These are phyloP conservation scores for Xanthia icteritia DNA, from an alignment of 2,888 invertebrate species.

Conservation along the genomic window DNA sequence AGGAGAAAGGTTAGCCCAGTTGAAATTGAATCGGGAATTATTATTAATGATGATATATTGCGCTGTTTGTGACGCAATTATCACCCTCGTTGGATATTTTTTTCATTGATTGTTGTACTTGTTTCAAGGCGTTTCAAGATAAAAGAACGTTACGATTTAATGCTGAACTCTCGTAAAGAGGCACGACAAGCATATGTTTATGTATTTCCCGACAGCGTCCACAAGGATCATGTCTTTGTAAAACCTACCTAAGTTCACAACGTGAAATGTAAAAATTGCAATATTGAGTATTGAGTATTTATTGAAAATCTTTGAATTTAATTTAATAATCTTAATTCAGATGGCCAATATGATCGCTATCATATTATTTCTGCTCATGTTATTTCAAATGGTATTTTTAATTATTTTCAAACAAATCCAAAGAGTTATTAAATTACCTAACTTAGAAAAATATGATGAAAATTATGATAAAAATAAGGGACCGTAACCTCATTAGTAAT, in stretches of 20 bases:
- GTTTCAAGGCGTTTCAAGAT: slow-evolving; percentile 34
- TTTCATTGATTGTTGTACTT: slow-evolving; percentile 1
- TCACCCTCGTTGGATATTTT: slow-evolving; percentile 2
- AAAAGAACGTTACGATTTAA: slow-evolving; percentile 4
- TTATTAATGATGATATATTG: slow-evolving; percentile 56
- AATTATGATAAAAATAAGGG: slow-evolving; percentile 18
- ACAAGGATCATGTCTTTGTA: background rate
- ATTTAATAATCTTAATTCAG: background rate
- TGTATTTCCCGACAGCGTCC: background rate
- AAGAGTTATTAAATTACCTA: background rate
- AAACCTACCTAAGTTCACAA: background rate
- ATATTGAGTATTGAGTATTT: background rate
- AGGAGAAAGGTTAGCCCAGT: slow-evolving; percentile 32
- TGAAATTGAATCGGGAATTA: slow-evolving; percentile 42
- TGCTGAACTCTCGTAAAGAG: slow-evolving; percentile 18
- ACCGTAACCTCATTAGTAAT: slow-evolving; percentile 22
- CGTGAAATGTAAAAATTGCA: background rate
- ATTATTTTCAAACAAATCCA: background rate
- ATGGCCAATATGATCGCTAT: background rate
- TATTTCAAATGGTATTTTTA: background rate
- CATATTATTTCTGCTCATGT: background rate
- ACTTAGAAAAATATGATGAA: slow-evolving; percentile 22
- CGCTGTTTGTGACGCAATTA: slow-evolving; percentile 32
- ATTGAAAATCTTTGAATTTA: background rate
- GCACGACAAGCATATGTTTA: background rate